A percentile compares a stretch with the other conserved stretches of the same genome.
Evolutionary conservation across 2,797 vertebrate species (phyloP).

Genomic region (Chaetophractus vellerosus): DNA sequence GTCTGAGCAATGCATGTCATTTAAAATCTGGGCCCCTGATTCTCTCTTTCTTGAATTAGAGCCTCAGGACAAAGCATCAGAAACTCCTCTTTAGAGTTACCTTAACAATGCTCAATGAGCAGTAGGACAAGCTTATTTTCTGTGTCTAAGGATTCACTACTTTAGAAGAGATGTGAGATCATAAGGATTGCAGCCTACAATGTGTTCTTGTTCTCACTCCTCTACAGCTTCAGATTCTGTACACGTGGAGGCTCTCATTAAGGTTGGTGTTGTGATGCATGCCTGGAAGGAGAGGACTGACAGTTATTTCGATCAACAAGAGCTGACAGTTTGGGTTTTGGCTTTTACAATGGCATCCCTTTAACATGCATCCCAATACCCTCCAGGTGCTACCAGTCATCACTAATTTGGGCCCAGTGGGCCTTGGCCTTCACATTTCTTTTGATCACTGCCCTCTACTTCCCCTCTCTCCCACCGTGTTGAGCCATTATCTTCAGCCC

Average conservation of each 20-base stretch:
- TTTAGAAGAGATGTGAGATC: conserved; percentile 57
- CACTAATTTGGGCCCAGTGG: neutral
- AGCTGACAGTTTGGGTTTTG: conserved; percentile 52
- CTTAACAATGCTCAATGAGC: conserved; percentile 40
- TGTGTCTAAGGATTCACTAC: neutral
- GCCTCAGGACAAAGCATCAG: conserved; percentile 61
- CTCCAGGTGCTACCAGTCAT: neutral
- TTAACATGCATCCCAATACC: conserved; percentile 9
- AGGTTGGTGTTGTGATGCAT: neutral
- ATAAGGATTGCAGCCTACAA: conserved; percentile 56
- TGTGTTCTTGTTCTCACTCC: conserved; percentile 23
- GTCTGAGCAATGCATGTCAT: neutral
- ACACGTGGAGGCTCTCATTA: neutral
- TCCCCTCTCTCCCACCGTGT: neutral
- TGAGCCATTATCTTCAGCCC: neutral
- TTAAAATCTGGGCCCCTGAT: neutral
- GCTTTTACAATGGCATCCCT: neutral
- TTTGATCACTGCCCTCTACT: neutral
- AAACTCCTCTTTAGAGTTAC: neutral
- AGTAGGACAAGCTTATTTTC: conserved; percentile 51
- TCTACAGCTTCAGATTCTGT: conserved; percentile 37
- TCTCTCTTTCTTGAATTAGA: conserved; percentile 29
- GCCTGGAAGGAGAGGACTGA: conserved; percentile 40
- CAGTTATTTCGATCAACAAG: conserved; percentile 62
- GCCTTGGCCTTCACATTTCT: neutral